A percentile compares a stretch with the other conserved stretches of the same genome.
Conservation (phyloP, 2,113 vertebrate species). For the Pseudorasbora parva region DNA sequence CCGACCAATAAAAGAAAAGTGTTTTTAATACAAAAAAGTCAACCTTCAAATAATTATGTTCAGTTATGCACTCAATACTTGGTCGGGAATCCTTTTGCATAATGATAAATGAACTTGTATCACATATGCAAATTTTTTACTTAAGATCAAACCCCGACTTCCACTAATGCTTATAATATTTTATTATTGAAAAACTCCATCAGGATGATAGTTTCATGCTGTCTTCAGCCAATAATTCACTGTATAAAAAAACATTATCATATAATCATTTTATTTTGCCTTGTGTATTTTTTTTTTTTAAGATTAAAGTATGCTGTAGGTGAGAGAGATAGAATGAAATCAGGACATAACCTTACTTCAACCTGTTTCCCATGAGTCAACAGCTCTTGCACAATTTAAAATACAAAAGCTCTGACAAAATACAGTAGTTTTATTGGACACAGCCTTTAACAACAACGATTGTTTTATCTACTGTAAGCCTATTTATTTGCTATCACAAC, state of each 20-base stretch:
- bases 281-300: too few species aligned
- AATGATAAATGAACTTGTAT: too few species aligned
- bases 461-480: background rate
- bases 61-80: too few species aligned
- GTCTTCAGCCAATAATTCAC: background rate
- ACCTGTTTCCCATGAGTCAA: background rate
- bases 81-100: too few species aligned
- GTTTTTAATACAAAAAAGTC: too few species aligned
- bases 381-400: background rate
- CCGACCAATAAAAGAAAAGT: too few species aligned
- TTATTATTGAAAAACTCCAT: background rate
- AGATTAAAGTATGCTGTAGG: too few species aligned
- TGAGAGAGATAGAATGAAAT: too few species aligned
- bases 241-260: background rate
- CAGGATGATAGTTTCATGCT: background rate
- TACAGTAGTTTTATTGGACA: background rate
- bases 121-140: too few species aligned
- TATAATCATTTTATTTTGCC: too few species aligned
- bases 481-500: background rate
- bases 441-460: background rate
- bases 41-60: too few species aligned
- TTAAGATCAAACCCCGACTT: background rate
- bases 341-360: background rate
- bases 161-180: background rate
- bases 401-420: background rate